Base-by-base conservation (phyloP, 1,140 invertebrate genomes). In the Drosophila tropicalis region DNA sequence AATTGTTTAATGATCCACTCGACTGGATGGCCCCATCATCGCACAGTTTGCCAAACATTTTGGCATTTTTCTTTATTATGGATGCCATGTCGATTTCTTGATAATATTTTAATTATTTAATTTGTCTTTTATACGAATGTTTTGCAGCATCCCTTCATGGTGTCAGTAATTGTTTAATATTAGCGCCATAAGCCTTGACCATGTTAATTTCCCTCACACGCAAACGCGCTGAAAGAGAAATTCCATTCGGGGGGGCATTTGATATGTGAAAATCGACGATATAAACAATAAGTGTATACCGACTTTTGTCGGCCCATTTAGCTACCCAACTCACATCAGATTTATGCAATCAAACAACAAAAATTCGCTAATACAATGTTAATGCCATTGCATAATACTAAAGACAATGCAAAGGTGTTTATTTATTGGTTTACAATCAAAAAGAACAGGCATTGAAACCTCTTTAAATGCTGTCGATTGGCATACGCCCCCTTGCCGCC, bases 31-130 rank as follows among this genome's bases (percentile, higher is more conserved):
- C 36, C 70, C 44, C 39, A 70, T 63, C 56, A 68, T 67, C 36
- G 62, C 62, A 36, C 13, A 67, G 51, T 17, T 64, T 77, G 17
- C 4, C 47, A 29, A 29, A 34, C 57, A 69, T 72, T 64, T 47
- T 70, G 39, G 65, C 55, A 60, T 81, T 72, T 62, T 62, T 62
- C 41, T 65, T 73, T 34, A 34, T 55, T 17, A 51, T 25, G 64
- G 54, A 29, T 25, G 54, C n/a, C 12, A 61, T 62, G 22, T 44
- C 61, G 5, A 9, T 17, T 47, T 47, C 7, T 81, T 54, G 61
- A 67, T 70, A 81, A 70, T 83, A 64, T 67, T 72, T 79, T 81
- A 82, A 86, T 86, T 60, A 82, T 82, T 79, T 79, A 76, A 82
- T 82, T 82, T 36, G 34, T 19, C 44, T 63, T 65, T 40, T 61